A percentile compares a stretch with the other conserved stretches of the same genome.
Evolutionary conservation across 2,888 invertebrate genomes (phyloP).

Genomic region (Habroteleia sp.): DNA sequence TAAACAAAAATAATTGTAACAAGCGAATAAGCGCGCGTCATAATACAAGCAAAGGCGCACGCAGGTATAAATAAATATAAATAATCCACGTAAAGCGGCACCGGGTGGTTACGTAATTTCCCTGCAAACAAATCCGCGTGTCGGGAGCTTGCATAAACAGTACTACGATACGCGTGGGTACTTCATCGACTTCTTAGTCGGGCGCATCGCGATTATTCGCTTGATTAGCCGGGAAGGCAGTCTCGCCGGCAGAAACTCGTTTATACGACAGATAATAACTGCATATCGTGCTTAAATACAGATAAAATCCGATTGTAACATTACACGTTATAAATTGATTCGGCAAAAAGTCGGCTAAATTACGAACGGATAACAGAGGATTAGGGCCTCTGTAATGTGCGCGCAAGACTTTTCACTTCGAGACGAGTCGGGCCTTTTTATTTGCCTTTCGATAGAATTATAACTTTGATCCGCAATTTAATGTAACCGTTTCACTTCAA

Average conservation of each 20-base stretch:
- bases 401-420: constrained; percentile 2
- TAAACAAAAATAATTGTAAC: constrained; percentile 21
- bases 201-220: constrained; percentile 66
- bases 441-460: constrained; percentile 17
- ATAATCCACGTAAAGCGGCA: constrained; percentile 48
- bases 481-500: no score
- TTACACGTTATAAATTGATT: constrained; percentile 63
- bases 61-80: constrained; percentile 27
- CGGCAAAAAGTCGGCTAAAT: constrained; percentile 51
- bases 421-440: constrained; percentile 3
- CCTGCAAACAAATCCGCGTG: constrained; percentile 48
- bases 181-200: constrained; percentile 66
- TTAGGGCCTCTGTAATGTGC: constrained; percentile 30
- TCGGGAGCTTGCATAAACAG: constrained; percentile 59
- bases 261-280: constrained; percentile 66
- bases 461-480: no score
- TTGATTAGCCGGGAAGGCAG: constrained; percentile 67
- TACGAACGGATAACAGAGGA: constrained; percentile 57
- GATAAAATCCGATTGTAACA: constrained; percentile 65
- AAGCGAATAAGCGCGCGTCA: constrained; percentile 1
- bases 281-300: constrained; percentile 63
- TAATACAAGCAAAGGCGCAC: constrained; percentile 6
- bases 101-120: constrained; percentile 44
- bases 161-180: constrained; percentile 63
- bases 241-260: constrained; percentile 63